phyloP scores from a whole-genome alignment of 2,888 invertebrate genomes.

The Drosophila mercatorum region DNA sequence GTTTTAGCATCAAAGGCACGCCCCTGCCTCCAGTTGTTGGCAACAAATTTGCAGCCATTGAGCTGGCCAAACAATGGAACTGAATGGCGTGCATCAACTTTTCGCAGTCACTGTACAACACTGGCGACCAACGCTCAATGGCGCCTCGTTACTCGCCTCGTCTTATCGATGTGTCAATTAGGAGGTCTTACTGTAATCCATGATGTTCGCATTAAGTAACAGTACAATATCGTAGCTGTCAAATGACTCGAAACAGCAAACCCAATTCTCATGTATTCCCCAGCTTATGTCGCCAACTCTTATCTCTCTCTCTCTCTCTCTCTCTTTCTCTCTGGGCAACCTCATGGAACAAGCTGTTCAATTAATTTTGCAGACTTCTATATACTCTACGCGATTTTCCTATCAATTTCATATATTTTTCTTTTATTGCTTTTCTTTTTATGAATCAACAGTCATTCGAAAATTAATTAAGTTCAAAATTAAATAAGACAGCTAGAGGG shows the following conservation, averaged over 20 bases:
- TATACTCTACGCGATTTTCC: background rate
- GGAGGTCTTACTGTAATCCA: constrained; percentile 68
- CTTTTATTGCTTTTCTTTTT: background rate
- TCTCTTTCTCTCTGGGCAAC: too few species aligned
- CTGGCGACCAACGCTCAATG: background rate
- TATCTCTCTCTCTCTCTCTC: background rate
- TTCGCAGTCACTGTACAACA: background rate
- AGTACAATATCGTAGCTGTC: constrained; percentile 50
- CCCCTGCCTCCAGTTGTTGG: constrained; percentile 63
- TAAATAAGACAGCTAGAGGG: background rate
- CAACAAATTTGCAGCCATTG: constrained; percentile 75
- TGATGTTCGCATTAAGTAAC: constrained; percentile 55
- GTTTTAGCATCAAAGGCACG: constrained; percentile 65
- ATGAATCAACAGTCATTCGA: background rate
- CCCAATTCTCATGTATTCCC: constrained; percentile 18
- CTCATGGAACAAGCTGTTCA: constrained; percentile 20
- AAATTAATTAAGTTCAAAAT: constrained; percentile 2
- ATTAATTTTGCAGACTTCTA: constrained; percentile 1
- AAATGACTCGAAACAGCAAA: constrained; percentile 30
- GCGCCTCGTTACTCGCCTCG: constrained; percentile 29
- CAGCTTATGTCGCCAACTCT: constrained; percentile 6
- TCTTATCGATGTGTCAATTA: constrained; percentile 73
- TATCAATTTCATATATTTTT: constrained; percentile 1
- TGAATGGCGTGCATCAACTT: constrained; percentile 18
- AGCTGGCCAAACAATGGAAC: constrained; percentile 42